Evolutionary conservation across 2,113 vertebrate genomes (phyloP).

Genomic region (Salvelinus sp.): DNA sequence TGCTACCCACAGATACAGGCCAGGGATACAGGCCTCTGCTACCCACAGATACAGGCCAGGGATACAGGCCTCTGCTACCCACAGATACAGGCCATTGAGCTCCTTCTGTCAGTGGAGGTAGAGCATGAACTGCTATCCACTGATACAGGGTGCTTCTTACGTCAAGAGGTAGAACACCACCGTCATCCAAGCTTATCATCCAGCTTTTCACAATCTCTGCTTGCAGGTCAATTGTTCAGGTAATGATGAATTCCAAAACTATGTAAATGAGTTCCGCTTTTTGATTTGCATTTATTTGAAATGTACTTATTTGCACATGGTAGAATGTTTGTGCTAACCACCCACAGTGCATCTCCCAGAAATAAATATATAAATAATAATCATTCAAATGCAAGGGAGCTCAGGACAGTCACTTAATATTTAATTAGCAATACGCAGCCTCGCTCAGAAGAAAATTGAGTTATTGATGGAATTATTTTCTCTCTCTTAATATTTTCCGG

Average conservation of each 20-base stretch:
- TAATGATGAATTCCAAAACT: constrained; percentile 26
- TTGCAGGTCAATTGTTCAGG: constrained; percentile 25
- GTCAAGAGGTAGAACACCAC: neutral
- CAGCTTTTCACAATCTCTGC: neutral
- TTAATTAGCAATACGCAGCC: constrained; percentile 66
- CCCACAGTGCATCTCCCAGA: constrained; percentile 12
- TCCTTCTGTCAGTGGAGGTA: too few relatives aligned
- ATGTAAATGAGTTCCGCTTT: constrained; percentile 16
- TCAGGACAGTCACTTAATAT: constrained; percentile 59
- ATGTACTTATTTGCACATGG: constrained; percentile 39
- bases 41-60: too few relatives aligned
- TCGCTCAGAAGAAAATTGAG: constrained; percentile 60
- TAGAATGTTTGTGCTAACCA: constrained; percentile 25
- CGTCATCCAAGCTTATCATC: neutral
- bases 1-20: too few relatives aligned
- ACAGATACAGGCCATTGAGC: neutral
- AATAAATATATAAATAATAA: constrained; percentile 48
- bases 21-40: too few relatives aligned
- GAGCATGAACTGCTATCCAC: neutral
- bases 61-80: too few relatives aligned
- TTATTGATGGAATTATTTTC: constrained; percentile 58
- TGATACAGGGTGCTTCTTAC: neutral
- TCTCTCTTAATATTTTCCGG: constrained; percentile 38
- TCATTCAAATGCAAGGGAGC: constrained; percentile 56
- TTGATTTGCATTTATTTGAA: constrained; percentile 27